Conservation (phyloP, 2,888 invertebrate genomes). For the Hyppa rectilinea region DNA sequence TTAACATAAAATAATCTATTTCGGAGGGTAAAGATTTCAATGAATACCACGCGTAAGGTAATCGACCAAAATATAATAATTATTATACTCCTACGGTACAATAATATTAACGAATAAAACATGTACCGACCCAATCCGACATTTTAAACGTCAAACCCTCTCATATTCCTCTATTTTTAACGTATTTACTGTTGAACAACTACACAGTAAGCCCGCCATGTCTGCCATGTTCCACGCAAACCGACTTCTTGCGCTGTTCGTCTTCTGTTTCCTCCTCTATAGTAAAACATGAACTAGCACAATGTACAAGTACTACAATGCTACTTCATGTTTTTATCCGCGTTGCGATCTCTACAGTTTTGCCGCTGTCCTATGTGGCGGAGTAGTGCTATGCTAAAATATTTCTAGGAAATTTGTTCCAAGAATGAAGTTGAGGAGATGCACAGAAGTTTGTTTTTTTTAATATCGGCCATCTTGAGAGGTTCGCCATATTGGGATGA, state of each 20-base stretch:
- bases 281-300: too few species aligned
- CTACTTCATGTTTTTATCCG: neutral
- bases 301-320: neutral
- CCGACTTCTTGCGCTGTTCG: neutral
- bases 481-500: too few species aligned
- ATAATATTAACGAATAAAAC: too few species aligned
- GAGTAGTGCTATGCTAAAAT: neutral
- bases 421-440: too few species aligned
- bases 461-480: too few species aligned
- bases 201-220: neutral
- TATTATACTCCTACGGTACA: too few species aligned
- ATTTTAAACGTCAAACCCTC: neutral
- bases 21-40: too few species aligned
- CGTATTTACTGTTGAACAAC: neutral
- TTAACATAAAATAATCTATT: too few species aligned
- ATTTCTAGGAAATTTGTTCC: neutral
- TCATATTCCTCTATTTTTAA: neutral
- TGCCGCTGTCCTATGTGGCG: neutral
- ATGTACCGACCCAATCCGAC: too few species aligned
- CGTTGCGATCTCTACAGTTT: neutral
- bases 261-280: constrained; percentile 19
- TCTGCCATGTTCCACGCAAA: neutral
- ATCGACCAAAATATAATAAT: too few species aligned
- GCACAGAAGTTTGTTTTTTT: too few species aligned
- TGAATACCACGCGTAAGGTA: too few species aligned